These are phyloP conservation scores for Thera britannica DNA, from an alignment of 2,888 invertebrate genomes.

Conservation along the genomic window DNA sequence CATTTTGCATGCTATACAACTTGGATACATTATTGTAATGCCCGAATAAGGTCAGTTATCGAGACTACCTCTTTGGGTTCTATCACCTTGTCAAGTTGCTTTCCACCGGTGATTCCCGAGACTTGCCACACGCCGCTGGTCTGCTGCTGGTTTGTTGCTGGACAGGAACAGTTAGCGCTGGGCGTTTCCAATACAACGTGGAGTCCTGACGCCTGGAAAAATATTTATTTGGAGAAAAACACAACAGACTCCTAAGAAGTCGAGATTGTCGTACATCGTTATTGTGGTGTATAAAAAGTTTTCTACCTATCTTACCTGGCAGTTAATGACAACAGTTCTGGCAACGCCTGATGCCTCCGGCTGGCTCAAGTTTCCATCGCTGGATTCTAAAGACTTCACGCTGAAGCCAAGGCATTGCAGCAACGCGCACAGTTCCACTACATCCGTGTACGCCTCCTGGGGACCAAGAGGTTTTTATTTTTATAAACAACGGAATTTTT, in stretches of 20 bases:
- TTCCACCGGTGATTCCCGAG: conserved; percentile 72
- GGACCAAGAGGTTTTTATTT: neutral
- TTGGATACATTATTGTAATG: no score
- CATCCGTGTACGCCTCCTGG: conserved; percentile 70
- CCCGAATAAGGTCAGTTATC: no score
- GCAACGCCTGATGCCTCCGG: conserved; percentile 48
- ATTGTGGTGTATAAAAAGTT: no score
- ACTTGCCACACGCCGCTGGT: conserved; percentile 78
- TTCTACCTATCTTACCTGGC: conserved; percentile 53
- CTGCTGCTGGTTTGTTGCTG: conserved; percentile 57
- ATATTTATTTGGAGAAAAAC: no score
- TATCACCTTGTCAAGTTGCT: conserved; percentile 69
- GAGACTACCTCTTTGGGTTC: neutral
- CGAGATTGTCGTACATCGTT: no score
- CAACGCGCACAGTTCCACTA: conserved; percentile 72
- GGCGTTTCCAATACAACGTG: conserved; percentile 72
- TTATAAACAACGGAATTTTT: no score
- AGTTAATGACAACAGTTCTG: conserved; percentile 70
- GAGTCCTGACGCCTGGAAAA: conserved; percentile 68
- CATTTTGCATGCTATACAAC: no score
- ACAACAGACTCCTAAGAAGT: no score
- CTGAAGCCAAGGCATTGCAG: conserved; percentile 75
- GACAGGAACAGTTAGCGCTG: conserved; percentile 68
- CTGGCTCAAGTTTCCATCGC: conserved; percentile 62
- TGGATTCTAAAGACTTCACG: conserved; percentile 66